Evolutionary conservation across 2,113 vertebrate genomes (phyloP).

Genomic region (Muntiacus reevesi): DNA sequence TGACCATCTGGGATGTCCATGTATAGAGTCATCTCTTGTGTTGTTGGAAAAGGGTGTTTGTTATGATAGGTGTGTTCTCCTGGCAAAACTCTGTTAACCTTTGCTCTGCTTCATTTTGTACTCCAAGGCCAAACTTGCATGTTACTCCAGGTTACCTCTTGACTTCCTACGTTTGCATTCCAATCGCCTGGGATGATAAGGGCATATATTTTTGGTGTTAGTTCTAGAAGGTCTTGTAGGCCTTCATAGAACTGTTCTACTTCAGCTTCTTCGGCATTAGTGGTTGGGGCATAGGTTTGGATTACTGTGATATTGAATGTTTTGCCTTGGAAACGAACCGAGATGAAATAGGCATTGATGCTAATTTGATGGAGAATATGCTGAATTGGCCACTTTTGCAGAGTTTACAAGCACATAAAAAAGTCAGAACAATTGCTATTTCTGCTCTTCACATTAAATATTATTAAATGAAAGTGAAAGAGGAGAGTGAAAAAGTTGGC

Average conservation of each 20-base stretch:
- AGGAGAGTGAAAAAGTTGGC: no score
- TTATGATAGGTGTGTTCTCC: neutral
- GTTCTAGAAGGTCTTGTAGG: neutral
- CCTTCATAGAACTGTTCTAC: neutral
- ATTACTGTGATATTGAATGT: neutral
- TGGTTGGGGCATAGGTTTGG: neutral
- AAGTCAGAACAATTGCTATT: no score
- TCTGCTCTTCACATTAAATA: no score
- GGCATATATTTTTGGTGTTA: neutral
- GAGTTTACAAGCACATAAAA: no score
- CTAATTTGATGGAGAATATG: neutral
- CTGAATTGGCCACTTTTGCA: neutral
- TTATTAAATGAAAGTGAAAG: no score
- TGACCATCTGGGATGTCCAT: neutral
- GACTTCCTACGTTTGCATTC: neutral
- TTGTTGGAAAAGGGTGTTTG: neutral
- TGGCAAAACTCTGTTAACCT: neutral
- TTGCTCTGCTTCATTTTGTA: neutral
- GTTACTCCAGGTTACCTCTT: neutral
- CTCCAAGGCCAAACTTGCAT: neutral
- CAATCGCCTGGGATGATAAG: neutral
- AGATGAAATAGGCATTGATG: neutral
- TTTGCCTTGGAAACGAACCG: neutral
- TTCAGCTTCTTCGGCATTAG: neutral
- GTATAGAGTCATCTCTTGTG: neutral